Percentiles rank a stretch among this genome's conserved stretches.
Evolutionary conservation across 2,888 invertebrate genomes (phyloP).

Genomic region (Blastobasis lacticolella): DNA sequence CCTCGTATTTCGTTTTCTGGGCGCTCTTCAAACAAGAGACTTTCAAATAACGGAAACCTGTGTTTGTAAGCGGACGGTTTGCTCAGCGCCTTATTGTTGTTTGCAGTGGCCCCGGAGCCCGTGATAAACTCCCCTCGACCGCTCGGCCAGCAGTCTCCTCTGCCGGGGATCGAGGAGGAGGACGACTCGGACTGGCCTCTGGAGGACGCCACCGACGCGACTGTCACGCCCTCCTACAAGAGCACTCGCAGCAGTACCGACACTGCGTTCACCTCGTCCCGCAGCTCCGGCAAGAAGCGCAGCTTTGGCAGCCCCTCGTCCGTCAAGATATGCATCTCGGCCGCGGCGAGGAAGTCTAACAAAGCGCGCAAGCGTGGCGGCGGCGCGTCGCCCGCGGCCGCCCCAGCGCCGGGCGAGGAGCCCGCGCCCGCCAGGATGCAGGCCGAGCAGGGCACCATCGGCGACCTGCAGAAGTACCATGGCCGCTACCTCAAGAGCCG

Average conservation of each 20-base stretch:
- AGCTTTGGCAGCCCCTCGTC: conserved; percentile 73
- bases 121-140: conserved; percentile 72
- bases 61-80: conserved; percentile 18
- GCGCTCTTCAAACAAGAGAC: too few relatives aligned
- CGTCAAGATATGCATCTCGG: conserved; percentile 72
- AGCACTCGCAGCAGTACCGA: conserved; percentile 69
- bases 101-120: conserved; percentile 71
- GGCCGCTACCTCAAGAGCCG: conserved; percentile 89
- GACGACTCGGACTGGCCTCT: conserved; percentile 79
- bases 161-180: conserved; percentile 89
- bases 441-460: conserved; percentile 93
- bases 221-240: conserved; percentile 66
- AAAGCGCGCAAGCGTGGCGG: conserved; percentile 71
- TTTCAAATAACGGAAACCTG: too few relatives aligned
- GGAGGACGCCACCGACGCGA: conserved; percentile 67
- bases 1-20: too few relatives aligned
- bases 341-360: conserved; percentile 67
- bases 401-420: conserved; percentile 44
- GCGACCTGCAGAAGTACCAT: conserved; percentile 91
- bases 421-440: conserved; percentile 83
- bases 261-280: conserved; percentile 64
- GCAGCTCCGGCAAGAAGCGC: conserved; percentile 68
- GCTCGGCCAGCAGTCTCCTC: conserved; percentile 79
- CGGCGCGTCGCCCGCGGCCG: conserved; percentile 39
- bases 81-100: conserved; percentile 43